A percentile compares a stretch with the other conserved stretches of the same genome.
phyloP scores from a whole-genome alignment of 2,888 invertebrate genomes.

The Gryllus longicercus region DNA sequence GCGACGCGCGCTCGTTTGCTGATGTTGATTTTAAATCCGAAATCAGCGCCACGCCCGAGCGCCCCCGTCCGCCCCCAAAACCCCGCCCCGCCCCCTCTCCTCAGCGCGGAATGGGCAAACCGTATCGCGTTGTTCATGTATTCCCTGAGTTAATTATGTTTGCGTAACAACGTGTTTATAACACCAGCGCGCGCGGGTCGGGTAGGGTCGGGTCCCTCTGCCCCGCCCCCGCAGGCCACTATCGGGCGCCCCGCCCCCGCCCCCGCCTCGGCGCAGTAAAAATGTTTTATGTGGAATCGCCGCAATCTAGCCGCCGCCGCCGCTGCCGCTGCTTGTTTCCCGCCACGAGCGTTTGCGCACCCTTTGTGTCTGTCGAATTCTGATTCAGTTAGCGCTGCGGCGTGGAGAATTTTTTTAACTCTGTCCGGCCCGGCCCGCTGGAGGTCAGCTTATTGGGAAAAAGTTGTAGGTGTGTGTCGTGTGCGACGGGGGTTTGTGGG shows the following conservation, averaged over 20 bases:
- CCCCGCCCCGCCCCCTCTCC: too few species aligned
- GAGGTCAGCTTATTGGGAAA: too few species aligned
- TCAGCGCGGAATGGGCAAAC: neutral
- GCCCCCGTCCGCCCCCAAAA: too few species aligned
- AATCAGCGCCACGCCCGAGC: neutral
- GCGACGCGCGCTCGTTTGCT: too few species aligned
- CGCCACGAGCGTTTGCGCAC: neutral
- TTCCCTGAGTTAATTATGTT: slow-evolving; percentile 17
- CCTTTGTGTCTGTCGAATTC: neutral
- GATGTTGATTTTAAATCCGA: slow-evolving; percentile 2
- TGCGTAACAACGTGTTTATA: slow-evolving; percentile 11
- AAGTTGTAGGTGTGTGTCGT: too few species aligned
- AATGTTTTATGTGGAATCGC: slow-evolving; percentile 9
- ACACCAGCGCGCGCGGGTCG: neutral
- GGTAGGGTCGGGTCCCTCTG: neutral
- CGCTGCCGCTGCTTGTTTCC: neutral
- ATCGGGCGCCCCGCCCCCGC: too few species aligned
- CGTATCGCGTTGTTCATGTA: slow-evolving; percentile 7
- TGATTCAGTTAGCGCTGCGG: neutral
- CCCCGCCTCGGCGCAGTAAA: neutral
- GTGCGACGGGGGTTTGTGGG: too few species aligned
- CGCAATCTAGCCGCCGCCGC: neutral
- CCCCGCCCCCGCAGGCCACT: neutral
- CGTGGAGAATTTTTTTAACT: too few species aligned
- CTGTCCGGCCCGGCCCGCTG: too few species aligned